Percentiles rank a stretch among this genome's conserved stretches.
These are phyloP conservation scores for Sebastes diploproa DNA, from an alignment of 2,797 vertebrate genomes.

Conservation along the genomic window DNA sequence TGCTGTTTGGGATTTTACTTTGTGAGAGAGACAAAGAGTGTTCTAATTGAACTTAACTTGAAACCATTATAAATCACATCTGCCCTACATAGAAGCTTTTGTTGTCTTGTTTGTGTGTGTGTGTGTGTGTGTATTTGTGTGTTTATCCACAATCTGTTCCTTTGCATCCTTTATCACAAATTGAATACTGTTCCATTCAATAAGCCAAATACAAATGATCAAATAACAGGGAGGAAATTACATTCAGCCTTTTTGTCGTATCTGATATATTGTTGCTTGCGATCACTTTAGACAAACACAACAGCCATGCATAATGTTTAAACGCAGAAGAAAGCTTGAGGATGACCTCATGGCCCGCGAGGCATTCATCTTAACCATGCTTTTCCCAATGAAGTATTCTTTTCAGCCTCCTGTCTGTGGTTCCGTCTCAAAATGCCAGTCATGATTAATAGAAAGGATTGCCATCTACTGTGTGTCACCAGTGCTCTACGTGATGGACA, in stretches of 20 bases:
- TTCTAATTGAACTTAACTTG: constrained; percentile 55
- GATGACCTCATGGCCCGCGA: constrained; percentile 35
- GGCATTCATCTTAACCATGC: constrained; percentile 48
- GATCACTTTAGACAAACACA: constrained; percentile 56
- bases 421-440: constrained; percentile 72
- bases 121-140: constrained; percentile 35
- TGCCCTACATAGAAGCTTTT: constrained; percentile 40
- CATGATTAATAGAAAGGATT: constrained; percentile 77
- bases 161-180: constrained; percentile 60
- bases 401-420: constrained; percentile 47
- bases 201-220: constrained; percentile 62
- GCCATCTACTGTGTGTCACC: constrained; percentile 74
- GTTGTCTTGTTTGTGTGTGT: constrained; percentile 20
- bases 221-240: constrained; percentile 73
- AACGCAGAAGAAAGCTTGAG: constrained; percentile 41
- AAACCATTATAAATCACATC: constrained; percentile 61
- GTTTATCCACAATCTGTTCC: constrained; percentile 28
- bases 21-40: constrained; percentile 13
- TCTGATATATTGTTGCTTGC: constrained; percentile 68
- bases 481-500: constrained; percentile 73
- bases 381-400: constrained; percentile 53
- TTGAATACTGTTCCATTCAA: constrained; percentile 63
- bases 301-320: constrained; percentile 33
- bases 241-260: constrained; percentile 58
- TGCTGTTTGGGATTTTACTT: constrained; percentile 9